Base-by-base conservation (phyloP, 2,797 vertebrate species). In the Potorous gilbertii region DNA sequence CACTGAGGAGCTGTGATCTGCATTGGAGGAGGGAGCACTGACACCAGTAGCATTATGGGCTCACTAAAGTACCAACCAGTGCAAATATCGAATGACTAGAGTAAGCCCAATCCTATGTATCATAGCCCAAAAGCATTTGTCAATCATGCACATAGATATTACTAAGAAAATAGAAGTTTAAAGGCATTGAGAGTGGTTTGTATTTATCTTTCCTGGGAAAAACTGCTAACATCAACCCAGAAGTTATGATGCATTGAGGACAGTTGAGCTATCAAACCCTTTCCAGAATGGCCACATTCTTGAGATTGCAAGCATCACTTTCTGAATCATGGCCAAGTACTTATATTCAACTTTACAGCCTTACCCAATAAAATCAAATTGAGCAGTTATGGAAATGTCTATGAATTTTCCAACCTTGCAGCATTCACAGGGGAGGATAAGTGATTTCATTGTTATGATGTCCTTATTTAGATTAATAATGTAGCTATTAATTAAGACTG, bases 361-460 rank as follows among this genome's bases (percentile, higher is more conserved):
- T 97, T 96, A 56, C 54, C 55, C 95, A 95, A 92, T 54, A 66
- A 94, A 92, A 90, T 34, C 56, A 92, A 95, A 93, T 95, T 95
- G 90, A 94, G 81, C 54, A 95, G 94, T 24, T 13, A n/a, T 55
- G n/a, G 4, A 74, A 66, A 81, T 52, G 18, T 28, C 90, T 94
- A 34, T 50, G 34, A 91, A 50, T 93, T 50, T 91, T 94, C 90
- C 66, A 93, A 93, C 34, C 21, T 6, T 92, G 27, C 50, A 91
- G 87, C n/a, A 29, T 40, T 50, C 62, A 55, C 4, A 27, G 59
- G 21, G 54, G 34, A 66, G 54, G 56, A 92, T 29, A 40, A 13
- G 59, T 59, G 24, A 91, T 18, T 92, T 93, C 56, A 50, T 90
- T 90, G 14, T 0, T 81, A 28, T 90, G 40, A 94, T 27, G 74